A percentile compares a stretch with the other conserved stretches of the same genome.
Evolutionary conservation across 2,797 vertebrate species (phyloP).

Genomic region (Sebastes steindachneri): DNA sequence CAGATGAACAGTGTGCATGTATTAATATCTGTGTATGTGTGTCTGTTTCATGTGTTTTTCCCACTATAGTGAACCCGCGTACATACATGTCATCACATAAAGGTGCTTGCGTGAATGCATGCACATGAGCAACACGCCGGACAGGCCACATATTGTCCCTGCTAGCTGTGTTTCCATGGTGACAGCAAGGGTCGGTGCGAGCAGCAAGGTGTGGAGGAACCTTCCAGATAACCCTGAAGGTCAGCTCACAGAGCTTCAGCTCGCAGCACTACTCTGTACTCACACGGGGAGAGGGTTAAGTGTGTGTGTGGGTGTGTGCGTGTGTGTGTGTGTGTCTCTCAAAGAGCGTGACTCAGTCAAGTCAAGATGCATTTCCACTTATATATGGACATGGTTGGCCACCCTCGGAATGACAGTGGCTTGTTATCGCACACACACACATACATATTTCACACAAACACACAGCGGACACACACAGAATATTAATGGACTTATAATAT

Average conservation of each 20-base stretch:
- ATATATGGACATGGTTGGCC: conserved; percentile 65
- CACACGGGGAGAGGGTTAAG: conserved; percentile 50
- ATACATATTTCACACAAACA: conserved; percentile 2
- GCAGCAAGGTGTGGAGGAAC: conserved; percentile 76
- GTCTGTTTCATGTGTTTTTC: neutral
- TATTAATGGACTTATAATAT: conserved; percentile 46
- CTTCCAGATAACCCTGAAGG: conserved; percentile 80
- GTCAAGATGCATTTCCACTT: conserved; percentile 65
- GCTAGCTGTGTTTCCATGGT: conserved; percentile 77
- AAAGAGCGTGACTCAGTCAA: conserved; percentile 4
- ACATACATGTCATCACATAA: neutral
- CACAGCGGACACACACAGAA: conserved; percentile 29
- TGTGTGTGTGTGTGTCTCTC: neutral
- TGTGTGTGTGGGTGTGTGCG: conserved; percentile 11
- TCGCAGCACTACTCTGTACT: conserved; percentile 44
- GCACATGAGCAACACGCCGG: conserved; percentile 30
- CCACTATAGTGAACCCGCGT: neutral
- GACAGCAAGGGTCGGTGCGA: conserved; percentile 60
- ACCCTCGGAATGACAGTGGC: conserved; percentile 50
- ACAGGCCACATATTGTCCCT: conserved; percentile 66
- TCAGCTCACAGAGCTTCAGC: conserved; percentile 65
- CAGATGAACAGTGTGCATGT: conserved; percentile 36
- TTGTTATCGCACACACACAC: conserved; percentile 55
- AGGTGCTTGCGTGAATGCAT: neutral
- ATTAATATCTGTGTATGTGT: conserved; percentile 10